phyloP scores from a whole-genome alignment of 2,113 vertebrate genomes.

The Dascyllus trimaculatus region DNA sequence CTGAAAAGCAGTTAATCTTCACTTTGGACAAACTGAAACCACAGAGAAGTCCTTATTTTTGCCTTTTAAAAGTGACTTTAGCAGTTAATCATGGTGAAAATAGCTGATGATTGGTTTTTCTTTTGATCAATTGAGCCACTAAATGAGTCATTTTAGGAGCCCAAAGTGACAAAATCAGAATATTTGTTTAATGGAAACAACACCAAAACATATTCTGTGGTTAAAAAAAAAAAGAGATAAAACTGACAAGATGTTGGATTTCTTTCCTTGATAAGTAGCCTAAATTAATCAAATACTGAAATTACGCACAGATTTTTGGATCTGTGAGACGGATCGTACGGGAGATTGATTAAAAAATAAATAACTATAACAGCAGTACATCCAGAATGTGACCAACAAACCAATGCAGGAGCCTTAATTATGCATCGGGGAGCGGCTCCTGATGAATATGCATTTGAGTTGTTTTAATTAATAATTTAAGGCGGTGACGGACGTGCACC shows the following conservation, averaged over 20 bases:
- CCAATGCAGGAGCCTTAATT: not conserved
- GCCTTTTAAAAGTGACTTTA: not conserved
- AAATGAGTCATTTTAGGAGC: too few species aligned
- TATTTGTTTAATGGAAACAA: not conserved
- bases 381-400: not conserved
- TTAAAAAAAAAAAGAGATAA: not conserved
- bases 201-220: too few species aligned
- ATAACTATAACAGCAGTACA: not conserved
- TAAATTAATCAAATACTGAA: not conserved
- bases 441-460: constrained; percentile 14
- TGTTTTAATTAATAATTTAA: constrained; percentile 38
- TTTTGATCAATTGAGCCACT: too few species aligned
- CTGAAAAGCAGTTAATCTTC: too few species aligned
- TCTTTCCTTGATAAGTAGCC: not conserved
- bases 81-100: too few species aligned
- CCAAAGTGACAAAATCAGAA: too few species aligned
- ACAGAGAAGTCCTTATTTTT: not conserved
- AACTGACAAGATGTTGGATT: not conserved
- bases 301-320: too few species aligned
- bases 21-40: too few species aligned
- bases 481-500: constrained; percentile 1
- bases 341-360: not conserved
- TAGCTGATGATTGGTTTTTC: too few species aligned
- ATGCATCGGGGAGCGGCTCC: constrained; percentile 11
- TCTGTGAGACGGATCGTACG: not conserved